Base-by-base conservation (phyloP, 2,113 vertebrate genomes). In the Heptranchias perlo region DNA sequence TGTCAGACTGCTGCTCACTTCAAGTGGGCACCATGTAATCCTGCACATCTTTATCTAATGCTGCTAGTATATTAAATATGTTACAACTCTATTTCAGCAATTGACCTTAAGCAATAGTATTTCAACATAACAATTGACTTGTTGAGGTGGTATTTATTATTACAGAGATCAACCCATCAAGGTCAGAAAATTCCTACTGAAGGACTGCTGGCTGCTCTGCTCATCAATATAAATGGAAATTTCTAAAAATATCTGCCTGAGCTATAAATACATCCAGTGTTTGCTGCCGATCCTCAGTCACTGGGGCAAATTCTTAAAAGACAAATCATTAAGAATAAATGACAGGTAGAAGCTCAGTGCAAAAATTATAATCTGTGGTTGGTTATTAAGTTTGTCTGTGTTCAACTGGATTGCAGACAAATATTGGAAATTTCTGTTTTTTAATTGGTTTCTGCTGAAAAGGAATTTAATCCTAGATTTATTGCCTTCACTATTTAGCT, bases 181-280 rank as follows among this genome's bases (percentile, higher is more conserved):
- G 96, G 96, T 96, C 96, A 96, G 78, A 96, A 96, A 61, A 61
- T 62, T 96, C 96, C 96, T 84, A 78, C 78, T 62, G 58, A 87
- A 96, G 35, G 76, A 86, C 96, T 86, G 73, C 58, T 47, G 39
- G 31, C 62, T 47, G 91, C 18, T 44, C 78, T 14, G 62, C 54
- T 96, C 82, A 49, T 96, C 82, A 84, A 78, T 65, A 96, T 94
- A 96, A 82, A 76, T 96, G 69, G 95, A 49, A 78, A 82, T 96
- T 96, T 96, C 82, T 86, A 84, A 86, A 82, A 96, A 62, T 84
- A 96, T 62, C 96, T 61, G 18, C 10, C 54, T 44, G 21, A 47
- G 58, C 78, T 96, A 96, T 86, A 96, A 84, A 96, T 96, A 96
- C 78, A 78, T 44, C 21, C 49, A 62, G 39, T 25, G n/a, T 86